Conservation (phyloP, 2,797 vertebrate genomes). For the Anguilla marmorata region DNA sequence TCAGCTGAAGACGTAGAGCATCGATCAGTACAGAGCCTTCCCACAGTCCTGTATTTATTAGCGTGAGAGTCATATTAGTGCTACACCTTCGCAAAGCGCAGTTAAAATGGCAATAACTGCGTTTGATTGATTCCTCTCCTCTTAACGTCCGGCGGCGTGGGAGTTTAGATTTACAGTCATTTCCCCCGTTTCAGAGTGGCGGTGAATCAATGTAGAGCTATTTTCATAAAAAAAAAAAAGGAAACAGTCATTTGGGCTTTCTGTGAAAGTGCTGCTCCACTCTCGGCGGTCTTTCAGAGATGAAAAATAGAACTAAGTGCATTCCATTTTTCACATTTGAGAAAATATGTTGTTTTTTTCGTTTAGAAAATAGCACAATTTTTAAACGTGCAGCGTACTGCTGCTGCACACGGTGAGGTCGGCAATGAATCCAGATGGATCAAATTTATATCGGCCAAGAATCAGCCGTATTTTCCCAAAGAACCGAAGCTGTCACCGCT, state of each 20-base stretch:
- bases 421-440: neutral
- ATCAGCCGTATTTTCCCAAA: constrained; percentile 46
- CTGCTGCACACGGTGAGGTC: neutral
- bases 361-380: constrained; percentile 24
- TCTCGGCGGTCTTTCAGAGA: neutral
- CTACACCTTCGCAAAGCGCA: neutral
- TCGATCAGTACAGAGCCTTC: neutral
- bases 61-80: neutral
- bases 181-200: neutral
- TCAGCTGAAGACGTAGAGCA: neutral
- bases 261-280: neutral
- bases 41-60: neutral
- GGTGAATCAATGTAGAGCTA: neutral
- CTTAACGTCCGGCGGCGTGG: neutral
- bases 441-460: neutral
- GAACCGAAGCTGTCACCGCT: constrained; percentile 42
- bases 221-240: neutral
- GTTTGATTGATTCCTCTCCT: neutral
- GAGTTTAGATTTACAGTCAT: neutral
- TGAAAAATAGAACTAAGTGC: neutral
- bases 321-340: constrained; percentile 14
- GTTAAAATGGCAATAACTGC: constrained; percentile 9
- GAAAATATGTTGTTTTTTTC: constrained; percentile 18
- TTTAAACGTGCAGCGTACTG: neutral
- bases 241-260: neutral